Percentiles rank a stretch among this genome's conserved stretches.
Conservation (phyloP, 2,797 vertebrate genomes). For the Microctenopoma stevenorrisi region DNA sequence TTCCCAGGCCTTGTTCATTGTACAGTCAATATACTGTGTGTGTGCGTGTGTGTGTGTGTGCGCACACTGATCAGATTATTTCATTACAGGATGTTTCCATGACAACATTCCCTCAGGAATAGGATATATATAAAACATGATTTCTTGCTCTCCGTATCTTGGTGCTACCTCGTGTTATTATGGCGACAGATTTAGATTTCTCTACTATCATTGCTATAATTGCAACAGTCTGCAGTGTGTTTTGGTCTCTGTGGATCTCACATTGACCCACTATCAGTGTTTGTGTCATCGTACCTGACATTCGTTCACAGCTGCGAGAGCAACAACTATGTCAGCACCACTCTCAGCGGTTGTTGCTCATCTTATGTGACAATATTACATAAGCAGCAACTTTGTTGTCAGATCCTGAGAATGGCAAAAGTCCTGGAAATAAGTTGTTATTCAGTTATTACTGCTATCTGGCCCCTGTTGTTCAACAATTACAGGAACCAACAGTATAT, state of each 20-base stretch:
- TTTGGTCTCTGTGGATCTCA: not conserved
- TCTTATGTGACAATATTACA: not conserved
- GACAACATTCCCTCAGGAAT: slow-evolving; percentile 34
- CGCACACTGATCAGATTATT: slow-evolving; percentile 32
- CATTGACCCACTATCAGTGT: not conserved
- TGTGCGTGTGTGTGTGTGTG: not conserved
- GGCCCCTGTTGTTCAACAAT: not conserved
- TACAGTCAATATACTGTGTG: slow-evolving; percentile 3
- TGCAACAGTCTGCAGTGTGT: not conserved
- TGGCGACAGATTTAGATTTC: not conserved
- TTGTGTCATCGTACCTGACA: not conserved
- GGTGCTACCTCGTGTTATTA: not conserved
- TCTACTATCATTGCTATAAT: not conserved
- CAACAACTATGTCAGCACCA: not conserved
- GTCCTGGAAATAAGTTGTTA: not conserved
- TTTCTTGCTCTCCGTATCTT: not conserved
- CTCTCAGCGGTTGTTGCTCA: not conserved
- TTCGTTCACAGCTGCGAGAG: not conserved
- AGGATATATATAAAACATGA: slow-evolving; percentile 2
- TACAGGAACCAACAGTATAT: not conserved
- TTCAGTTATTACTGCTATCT: not conserved
- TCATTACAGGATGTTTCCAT: slow-evolving; percentile 55
- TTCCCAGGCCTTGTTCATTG: not conserved
- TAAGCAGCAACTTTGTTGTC: not conserved
- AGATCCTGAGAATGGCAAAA: not conserved